Evolutionary conservation across 1,140 invertebrate genomes (phyloP), one percentile per base, ranked within the genome.

Genomic region (Helicoverpa zea): DNA sequence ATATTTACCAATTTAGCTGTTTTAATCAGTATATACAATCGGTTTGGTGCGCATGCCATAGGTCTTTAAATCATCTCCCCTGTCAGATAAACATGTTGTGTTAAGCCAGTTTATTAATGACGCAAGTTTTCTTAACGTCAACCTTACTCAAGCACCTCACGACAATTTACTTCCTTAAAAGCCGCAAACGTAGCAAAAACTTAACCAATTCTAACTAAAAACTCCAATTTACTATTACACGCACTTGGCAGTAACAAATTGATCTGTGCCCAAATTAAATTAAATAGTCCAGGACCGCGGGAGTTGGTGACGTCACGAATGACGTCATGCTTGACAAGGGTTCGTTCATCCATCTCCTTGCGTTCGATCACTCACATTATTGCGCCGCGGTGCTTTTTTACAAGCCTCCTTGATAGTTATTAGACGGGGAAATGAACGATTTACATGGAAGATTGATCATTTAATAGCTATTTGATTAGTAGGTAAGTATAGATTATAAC

Each of bases 311-410:
- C 58, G 35, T 43, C 35, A 43, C 35, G 35, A 43, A 43, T 47
- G 68, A 58, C 54, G 75, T 64, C 75, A 77, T 77, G n/a, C 12
- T 16, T 77, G 75, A 77, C 75, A 29, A 77, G 75, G 75, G 75
- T 76, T 63, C 59, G 23, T 64, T n/a, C 54, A 61, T 51, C 58
- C 61, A 9, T 76, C 16, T 63, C 49, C 18, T 18, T 66, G 14
- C 61, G 43, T 52, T 66, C 75, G 43, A 64, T 77, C 75, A 77
- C 75, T 74, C 72, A 43, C 23, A 54, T 66, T 64, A 77, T 77
- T 77, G 43, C 75, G 35, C 61, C 18, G 35, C 2, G 61, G 11
- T 52, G 13, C 49, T 77, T 77, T 23, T 77, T 77, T 77, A 77
- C 49, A 63, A 63, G 11, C 47, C 12, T 43, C 30, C 56, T 43